Base-by-base conservation (phyloP, 2,797 vertebrate species). In the Rhinatrema bivittatum region DNA sequence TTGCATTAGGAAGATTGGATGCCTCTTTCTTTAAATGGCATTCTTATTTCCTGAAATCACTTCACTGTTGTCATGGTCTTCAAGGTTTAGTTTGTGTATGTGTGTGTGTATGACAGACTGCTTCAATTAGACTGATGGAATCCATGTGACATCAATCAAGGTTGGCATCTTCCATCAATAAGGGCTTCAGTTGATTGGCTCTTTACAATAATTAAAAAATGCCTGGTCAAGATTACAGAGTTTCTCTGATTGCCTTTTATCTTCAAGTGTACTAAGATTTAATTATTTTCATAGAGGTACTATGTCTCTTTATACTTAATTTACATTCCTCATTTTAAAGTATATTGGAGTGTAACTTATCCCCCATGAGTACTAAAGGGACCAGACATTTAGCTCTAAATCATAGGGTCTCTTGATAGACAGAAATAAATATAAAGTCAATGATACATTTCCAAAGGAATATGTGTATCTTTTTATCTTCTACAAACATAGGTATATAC, bases 71-170 rank as follows among this genome's bases (percentile, higher is more conserved):
- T 71, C 69, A 57, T 63, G 48, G 66, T 60, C 78, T 78, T 69
- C 36, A 12, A 72, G 66, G 30, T 53, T 66, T 56, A 20, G 32
- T 21, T 55, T 52, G 51, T 31, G n/a, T 20, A 17, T 16, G 5
- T 30, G 29, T 18, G 16, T 29, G 10, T 46, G 50, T 51, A 60
- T 48, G 60, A 65, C 81, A 78, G 72, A 42, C 65, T 74, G 76
- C 70, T 80, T 80, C 71, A 79, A 75, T 78, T 79, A 76, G 57
- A 39, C 42, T 79, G 75, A 83, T 80, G 57, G 62, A 78, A 79
- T 70, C 68, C 76, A 84, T 78, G 73, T 78, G 72, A 71, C 63
- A 40, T 54, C 72, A 79, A 72, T 78, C 64, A 18, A 39, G 41
- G 39, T 63, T 52, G 64, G 42, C 62, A 76, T 80, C 74, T 77